Evolutionary conservation across 2,113 vertebrate species (phyloP), one percentile per base, ranked within the genome.

Genomic region (Chaetorhynchus papuensis): DNA sequence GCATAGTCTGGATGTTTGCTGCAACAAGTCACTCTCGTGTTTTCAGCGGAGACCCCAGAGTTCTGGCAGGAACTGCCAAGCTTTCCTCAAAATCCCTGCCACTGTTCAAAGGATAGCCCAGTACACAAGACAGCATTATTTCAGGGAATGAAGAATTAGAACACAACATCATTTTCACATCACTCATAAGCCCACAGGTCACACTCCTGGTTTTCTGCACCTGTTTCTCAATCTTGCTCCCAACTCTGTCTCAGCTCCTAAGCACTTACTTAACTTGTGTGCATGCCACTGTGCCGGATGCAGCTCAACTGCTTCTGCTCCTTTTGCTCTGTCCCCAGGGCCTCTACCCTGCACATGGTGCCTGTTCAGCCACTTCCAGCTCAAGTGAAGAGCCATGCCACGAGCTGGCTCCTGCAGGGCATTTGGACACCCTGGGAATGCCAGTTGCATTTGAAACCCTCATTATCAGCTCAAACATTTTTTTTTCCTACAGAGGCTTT

Each of bases 201-300:
- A 80, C n/a, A 12, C n/a, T 72, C 54, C 26, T 50, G 35, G 19
- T 60, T 80, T 89, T 53, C 49, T 39, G 35, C 15, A 11, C 37
- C 56, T 3, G 1, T 84, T 79, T 64, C 52, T 49, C 57, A 41
- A 6, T 33, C 53, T 47, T 42, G n/a, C 10, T 79, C 37, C 39
- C 17, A 56, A 3, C 8, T 47, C 13, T 0, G 8, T 28, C n/a
- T 59, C 57, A 54, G 35, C 28, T 75, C 30, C 35, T 13, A 17
- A 19, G 19, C 2, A 3, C 39, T 57, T 0, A 2, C 9, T 60
- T 0, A 2, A 2, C 3, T 33, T 39, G 30, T 61, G 26, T 39
- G 50, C 31, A 26, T 4, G 2, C 8, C 56, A 9, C 10, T 8
- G 1, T 12, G 22, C 63, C 1, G 0, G 8, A 24, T 0, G 0